Base-by-base conservation (phyloP, 2,113 vertebrate species). In the Halcyon malimbica region DNA sequence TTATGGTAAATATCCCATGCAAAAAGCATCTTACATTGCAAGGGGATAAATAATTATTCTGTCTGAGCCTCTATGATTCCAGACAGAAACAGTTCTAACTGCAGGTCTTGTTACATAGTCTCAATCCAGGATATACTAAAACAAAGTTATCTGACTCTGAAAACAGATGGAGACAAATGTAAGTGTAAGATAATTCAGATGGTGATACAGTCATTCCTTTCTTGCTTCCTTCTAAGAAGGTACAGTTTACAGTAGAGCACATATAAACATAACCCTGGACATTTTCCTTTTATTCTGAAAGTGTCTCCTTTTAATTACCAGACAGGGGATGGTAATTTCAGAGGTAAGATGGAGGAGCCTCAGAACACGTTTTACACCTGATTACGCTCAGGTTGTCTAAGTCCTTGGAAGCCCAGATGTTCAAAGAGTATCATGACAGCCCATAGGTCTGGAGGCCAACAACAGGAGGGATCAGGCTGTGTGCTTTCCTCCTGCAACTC, bases 401-500 rank as follows among this genome's bases (percentile, higher is more conserved):
- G 8, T 20, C 44, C 18, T 67, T 50, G 16, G 24, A 67, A 84
- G 31, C 2, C 14, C 28, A 31, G 23, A 19, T 76, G 26, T 57
- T 59, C 50, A 48, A 31, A 74, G 39, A 65, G 6, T 29, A 28
- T 37, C 26, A 18, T 12, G 69, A 29, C 29, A 82, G 19, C 8
- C 29, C 31, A 4, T n/a, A 57, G 35, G 15, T 50, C 37, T 46
- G 25, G 9, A 2, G 29, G 6, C 10, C 35, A 71, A 15, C 4
- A 54, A 11, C 13, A 41, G 11, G 18, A 46, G 7, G 6, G 6
- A 26, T 2, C 1, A 1, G 21, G 11, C 13, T 46, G 3, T 33
- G 21, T 17, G 2, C 4, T 35, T 19, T 67, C 13, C 31, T 50
- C 31, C 28, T 76, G 51, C 85, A 71, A 46, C 14, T 14, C 42